These are phyloP conservation scores for Caligus rogercresseyi DNA, from an alignment of 1,140 invertebrate genomes.

Conservation along the genomic window DNA sequence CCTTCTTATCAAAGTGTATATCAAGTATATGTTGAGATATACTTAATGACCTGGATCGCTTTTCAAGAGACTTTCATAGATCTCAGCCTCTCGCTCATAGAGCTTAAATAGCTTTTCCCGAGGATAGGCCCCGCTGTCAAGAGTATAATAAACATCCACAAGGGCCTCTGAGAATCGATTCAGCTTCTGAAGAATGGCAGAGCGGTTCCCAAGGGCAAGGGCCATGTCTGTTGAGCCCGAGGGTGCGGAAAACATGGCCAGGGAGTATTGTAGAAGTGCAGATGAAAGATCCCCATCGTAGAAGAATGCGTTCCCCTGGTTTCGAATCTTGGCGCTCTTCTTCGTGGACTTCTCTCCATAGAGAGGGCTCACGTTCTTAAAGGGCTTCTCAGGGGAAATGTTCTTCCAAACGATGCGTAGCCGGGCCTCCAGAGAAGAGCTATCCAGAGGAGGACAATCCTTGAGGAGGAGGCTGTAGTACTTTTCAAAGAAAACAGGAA, in stretches of 20 bases:
- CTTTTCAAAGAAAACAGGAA: neutral
- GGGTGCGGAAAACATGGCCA: neutral
- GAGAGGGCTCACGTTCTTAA: neutral
- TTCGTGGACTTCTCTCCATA: neutral
- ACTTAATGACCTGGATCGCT: too few relatives aligned
- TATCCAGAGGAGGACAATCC: too few relatives aligned
- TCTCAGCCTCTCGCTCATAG: neutral
- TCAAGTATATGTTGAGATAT: too few relatives aligned
- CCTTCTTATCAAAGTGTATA: too few relatives aligned
- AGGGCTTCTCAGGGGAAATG: neutral
- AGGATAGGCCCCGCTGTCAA: neutral
- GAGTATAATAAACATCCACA: neutral
- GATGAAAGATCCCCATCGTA: neutral
- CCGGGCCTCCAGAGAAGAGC: neutral
- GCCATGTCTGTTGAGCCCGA: neutral
- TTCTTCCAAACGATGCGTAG: neutral
- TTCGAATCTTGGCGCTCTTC: slow-evolving; percentile 4
- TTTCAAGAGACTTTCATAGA: too few relatives aligned
- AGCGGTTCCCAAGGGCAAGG: slow-evolving; percentile 12
- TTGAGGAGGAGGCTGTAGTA: neutral
- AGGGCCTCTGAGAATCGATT: neutral
- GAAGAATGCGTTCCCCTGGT: slow-evolving; percentile 3
- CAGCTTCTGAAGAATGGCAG: slow-evolving; percentile 8
- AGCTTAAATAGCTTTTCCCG: slow-evolving; percentile 9
- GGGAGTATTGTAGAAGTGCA: neutral